Percentiles rank a stretch among this genome's conserved stretches.
Evolutionary conservation across 2,888 invertebrate genomes (phyloP).

Genomic region (Phortica okadai): DNA sequence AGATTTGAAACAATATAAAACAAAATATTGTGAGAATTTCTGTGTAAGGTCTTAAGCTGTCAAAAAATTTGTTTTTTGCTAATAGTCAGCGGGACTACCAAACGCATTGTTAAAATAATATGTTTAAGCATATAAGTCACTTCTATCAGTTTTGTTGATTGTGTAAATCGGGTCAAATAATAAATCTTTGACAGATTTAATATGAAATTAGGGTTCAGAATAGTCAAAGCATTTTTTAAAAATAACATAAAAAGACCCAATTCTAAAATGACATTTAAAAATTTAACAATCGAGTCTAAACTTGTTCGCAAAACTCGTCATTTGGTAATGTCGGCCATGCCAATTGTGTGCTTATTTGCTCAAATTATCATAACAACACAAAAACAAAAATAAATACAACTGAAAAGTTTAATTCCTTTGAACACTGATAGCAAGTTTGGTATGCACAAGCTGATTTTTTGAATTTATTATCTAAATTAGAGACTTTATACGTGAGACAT

Average conservation of each 20-base stretch:
- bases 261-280: too few relatives aligned
- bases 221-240: too few relatives aligned
- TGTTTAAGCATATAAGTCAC: too few relatives aligned
- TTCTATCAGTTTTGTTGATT: too few relatives aligned
- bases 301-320: background rate
- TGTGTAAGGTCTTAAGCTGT: background rate
- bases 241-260: too few relatives aligned
- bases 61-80: background rate
- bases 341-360: background rate
- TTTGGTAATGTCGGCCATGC: background rate
- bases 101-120: conserved; percentile 40
- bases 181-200: too few relatives aligned
- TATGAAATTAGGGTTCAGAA: too few relatives aligned
- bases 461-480: background rate
- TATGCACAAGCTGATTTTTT: background rate
- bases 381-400: background rate
- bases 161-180: too few relatives aligned
- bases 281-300: background rate
- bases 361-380: background rate
- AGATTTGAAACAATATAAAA: background rate
- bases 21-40: conserved; percentile 14
- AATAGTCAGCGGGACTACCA: conserved; percentile 42
- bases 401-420: background rate
- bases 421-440: background rate
- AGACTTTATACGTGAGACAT: background rate